phyloP scores from a whole-genome alignment of 2,888 invertebrate species.

The Morinoia aosen region DNA sequence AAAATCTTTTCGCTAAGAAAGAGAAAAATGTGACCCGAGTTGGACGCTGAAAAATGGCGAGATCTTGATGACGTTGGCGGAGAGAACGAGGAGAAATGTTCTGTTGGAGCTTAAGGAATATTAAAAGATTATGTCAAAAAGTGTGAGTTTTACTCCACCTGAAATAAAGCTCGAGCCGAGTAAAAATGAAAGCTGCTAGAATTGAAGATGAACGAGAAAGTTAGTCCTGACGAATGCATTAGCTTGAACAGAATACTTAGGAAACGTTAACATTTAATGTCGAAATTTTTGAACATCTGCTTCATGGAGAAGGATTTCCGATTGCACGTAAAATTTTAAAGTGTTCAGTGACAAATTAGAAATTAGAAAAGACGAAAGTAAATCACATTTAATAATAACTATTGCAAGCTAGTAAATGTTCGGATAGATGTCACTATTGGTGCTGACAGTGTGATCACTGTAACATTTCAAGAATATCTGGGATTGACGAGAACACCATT shows the following conservation, averaged over 20 bases:
- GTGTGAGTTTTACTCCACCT: background rate
- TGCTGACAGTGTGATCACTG: too few relatives aligned
- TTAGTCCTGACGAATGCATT: background rate
- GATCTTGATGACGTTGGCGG: background rate
- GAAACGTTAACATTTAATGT: background rate
- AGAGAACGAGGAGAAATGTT: background rate
- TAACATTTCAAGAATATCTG: too few relatives aligned
- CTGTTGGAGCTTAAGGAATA: background rate
- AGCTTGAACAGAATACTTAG: background rate
- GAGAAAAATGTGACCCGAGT: constrained; percentile 1
- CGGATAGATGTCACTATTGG: too few relatives aligned
- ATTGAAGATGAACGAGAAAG: background rate
- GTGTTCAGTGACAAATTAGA: background rate
- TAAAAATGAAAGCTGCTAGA: background rate
- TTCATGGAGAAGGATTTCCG: background rate
- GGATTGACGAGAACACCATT: too few relatives aligned
- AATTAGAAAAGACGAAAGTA: background rate
- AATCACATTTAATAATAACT: background rate
- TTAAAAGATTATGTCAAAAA: background rate
- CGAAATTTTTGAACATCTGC: too few relatives aligned
- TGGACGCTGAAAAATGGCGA: background rate
- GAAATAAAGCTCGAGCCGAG: background rate
- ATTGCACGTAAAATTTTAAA: background rate
- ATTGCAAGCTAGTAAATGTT: background rate
- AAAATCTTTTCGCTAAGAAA: background rate